These are phyloP conservation scores for Lagopus muta DNA, from an alignment of 2,113 vertebrate genomes.

Conservation along the genomic window DNA sequence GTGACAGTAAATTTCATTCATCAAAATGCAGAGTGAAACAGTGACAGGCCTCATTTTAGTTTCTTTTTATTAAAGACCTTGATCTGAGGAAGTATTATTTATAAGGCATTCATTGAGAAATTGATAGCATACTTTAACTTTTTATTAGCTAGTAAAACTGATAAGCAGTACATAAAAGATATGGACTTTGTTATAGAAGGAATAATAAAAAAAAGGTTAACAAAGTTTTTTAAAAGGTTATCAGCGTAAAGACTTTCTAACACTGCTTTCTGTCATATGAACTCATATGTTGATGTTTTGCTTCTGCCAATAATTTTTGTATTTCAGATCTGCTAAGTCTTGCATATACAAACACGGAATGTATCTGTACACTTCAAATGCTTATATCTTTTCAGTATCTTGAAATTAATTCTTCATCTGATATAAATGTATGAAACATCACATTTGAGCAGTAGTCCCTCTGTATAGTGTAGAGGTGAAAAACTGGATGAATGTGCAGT, in stretches of 20 bases:
- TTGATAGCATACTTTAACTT: slow-evolving; percentile 45
- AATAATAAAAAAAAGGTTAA: slow-evolving; percentile 39
- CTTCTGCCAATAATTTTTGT: background rate
- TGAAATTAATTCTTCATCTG: background rate
- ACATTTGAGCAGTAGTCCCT: background rate
- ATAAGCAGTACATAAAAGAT: slow-evolving; percentile 57
- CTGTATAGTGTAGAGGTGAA: background rate
- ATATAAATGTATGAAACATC: fast-evolving
- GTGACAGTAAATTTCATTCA: background rate
- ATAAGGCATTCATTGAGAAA: slow-evolving; percentile 45
- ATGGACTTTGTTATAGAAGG: slow-evolving; percentile 14
- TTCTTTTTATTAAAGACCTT: slow-evolving; percentile 13
- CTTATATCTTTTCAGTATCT: background rate
- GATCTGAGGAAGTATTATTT: slow-evolving; percentile 47
- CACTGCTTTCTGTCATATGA: background rate
- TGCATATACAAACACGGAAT: background rate
- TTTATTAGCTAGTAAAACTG: slow-evolving; percentile 65
- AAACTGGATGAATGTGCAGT: background rate
- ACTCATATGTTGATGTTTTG: background rate
- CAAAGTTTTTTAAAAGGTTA: slow-evolving; percentile 49
- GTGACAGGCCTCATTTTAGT: background rate
- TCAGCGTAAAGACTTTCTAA: background rate
- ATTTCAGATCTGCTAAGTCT: background rate
- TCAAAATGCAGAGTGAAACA: background rate
- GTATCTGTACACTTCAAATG: background rate